Evolutionary conservation across 1,140 invertebrate species (phyloP), one percentile per base, ranked within the genome.

Genomic region (Atta colombica): DNA sequence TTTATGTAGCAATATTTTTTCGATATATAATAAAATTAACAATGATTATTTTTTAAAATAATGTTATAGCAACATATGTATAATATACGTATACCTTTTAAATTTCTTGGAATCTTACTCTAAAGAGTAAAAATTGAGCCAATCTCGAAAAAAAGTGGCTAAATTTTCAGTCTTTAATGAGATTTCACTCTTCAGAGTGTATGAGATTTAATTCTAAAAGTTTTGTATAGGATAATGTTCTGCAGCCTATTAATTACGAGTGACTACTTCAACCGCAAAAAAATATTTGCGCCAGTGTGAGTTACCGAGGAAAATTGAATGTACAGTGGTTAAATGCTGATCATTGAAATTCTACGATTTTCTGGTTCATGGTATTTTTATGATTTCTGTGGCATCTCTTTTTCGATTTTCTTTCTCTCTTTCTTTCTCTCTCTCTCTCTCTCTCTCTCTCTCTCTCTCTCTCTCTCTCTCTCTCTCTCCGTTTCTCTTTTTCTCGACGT

Each of bases 291-390:
- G 39, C 74, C 39, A 51, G 53, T 71, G 25, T 39, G 25, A 35
- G 55, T 61, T 80, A 25, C 14, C 39, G 35, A 82, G 80, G 18
- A n/a, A 75, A 75, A 84, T 75, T 75, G 58, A 63, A 75, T 45
- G 80, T 39, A n/a, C 18, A 31, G 21, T 58, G 66, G 69, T 74
- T 84, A 84, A 84, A 63, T 58, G 80, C 80, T 84, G 80, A 84
- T 84, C 69, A 84, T 84, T 84, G 80, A 84, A 61, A 84, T 84
- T 84, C 69, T 84, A 84, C 69, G 80, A 75, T 84, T 84, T 84
- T 84, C 80, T 84, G 69, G 80, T 63, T 84, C 55, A n/a, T 6
- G 80, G 80, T 84, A 84, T 84, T 84, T 84, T 84, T 84, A 84
- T 84, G 80, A 84, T 84, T 84, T 84, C 14, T n/a, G 14, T 60